These are phyloP conservation scores for Loris lydekkerianus DNA, from an alignment of 2,797 vertebrate species.

Conservation along the genomic window DNA sequence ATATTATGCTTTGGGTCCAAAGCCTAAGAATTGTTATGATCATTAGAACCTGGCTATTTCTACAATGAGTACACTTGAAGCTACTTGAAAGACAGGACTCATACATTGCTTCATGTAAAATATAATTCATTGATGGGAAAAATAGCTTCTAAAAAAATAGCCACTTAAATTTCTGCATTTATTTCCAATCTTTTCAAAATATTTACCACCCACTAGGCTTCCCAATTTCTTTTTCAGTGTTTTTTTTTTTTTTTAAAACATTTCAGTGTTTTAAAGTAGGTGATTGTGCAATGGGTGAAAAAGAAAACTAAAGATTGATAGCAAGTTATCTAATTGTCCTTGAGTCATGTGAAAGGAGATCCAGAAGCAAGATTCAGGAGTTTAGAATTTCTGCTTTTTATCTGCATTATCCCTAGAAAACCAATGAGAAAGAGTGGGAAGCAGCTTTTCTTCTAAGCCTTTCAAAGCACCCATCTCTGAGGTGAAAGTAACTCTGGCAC, in stretches of 20 bases:
- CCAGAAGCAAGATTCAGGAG: slow-evolving; percentile 13
- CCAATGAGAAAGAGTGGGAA: neutral
- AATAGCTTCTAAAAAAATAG: slow-evolving; percentile 57
- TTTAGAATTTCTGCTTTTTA: neutral
- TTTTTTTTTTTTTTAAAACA: slow-evolving; percentile 61
- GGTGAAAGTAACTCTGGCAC: neutral
- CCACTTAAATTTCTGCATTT: slow-evolving; percentile 54
- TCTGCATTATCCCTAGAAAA: neutral
- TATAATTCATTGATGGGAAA: slow-evolving; percentile 58
- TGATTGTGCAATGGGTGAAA: neutral
- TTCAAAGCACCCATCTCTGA: slow-evolving; percentile 10
- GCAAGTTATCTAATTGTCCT: neutral
- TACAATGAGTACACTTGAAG: slow-evolving; percentile 60
- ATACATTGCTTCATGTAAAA: slow-evolving; percentile 64
- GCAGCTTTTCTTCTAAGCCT: neutral
- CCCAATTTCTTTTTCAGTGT: slow-evolving; percentile 43
- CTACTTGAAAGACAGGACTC: slow-evolving; percentile 64
- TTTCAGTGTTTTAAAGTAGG: slow-evolving; percentile 42
- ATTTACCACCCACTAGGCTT: slow-evolving; percentile 58
- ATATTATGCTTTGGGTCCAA: slow-evolving; percentile 76
- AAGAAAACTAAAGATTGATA: slow-evolving; percentile 9
- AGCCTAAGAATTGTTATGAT: slow-evolving; percentile 74
- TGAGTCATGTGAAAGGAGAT: slow-evolving; percentile 5
- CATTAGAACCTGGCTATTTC: slow-evolving; percentile 78
- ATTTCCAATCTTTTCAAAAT: slow-evolving; percentile 68